Evolutionary conservation across 2,113 vertebrate genomes (phyloP), one percentile per base, ranked within the genome.

Genomic region (Nymphicus hollandicus): DNA sequence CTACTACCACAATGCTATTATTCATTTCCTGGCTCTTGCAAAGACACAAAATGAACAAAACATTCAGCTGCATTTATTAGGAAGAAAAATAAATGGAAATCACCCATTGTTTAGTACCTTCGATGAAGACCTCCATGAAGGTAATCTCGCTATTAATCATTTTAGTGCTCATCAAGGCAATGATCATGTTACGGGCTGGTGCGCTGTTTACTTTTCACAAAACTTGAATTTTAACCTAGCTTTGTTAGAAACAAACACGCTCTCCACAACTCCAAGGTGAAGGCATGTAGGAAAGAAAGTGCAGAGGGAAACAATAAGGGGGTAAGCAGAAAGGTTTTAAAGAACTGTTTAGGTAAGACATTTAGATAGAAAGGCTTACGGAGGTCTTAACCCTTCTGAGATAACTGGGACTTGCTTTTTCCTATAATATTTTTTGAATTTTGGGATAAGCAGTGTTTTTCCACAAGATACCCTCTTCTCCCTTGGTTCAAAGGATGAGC

Each of bases 81-180:
- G 69, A 41, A 33, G 49, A 78, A 68, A 63, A 89, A 41, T 23
- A 68, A 69, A 37, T 49, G 15, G 39, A 49, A 81, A 17, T 49
- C 12, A 12, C 8, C 78, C 1, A 31, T 81, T 46, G 24, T 52
- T 70, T 39, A 46, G 11, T 46, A 46, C 22, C 7, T 39, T 61
- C 27, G 33, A 0, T 28, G 55, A 37, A 69, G 39, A 37, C 12
- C 41, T 70, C 20, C 5, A 9, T 15, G 12, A 83, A 79, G 35
- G 61, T 9, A 2, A 3, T 74, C 8, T 66, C 1, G 1, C 0
- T 66, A 16, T 60, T 65, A n/a, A 10, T 68, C 8, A 13, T 64
- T 90, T 44, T 53, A 39, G 18, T 33, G 39, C 27, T 79, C 16
- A 9, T 46, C 31, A 9, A 65, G 56, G 35, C 11, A 46, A 27